A percentile compares a stretch with the other conserved stretches of the same genome.
Evolutionary conservation across 2,113 vertebrate species (phyloP).

Genomic region (Chionis minor): DNA sequence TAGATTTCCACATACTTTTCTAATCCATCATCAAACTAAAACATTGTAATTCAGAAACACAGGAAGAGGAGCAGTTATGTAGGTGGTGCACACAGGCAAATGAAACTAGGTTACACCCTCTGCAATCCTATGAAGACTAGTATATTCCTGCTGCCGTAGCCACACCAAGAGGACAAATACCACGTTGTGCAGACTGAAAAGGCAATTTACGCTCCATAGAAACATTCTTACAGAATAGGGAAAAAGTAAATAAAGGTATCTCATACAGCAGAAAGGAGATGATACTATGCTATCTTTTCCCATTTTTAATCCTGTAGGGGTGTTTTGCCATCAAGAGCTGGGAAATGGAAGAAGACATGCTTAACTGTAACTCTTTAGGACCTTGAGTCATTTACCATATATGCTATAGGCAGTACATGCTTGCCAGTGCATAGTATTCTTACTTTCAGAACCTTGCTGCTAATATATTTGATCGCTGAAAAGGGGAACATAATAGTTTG

Average conservation of each 20-base stretch:
- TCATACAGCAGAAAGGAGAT: not conserved
- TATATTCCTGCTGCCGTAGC: not conserved
- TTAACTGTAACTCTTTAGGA: not conserved
- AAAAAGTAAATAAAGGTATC: not conserved
- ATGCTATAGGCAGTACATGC: not conserved
- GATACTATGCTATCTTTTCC: not conserved
- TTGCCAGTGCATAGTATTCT: not conserved
- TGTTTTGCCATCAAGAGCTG: not conserved
- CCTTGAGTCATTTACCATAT: not conserved
- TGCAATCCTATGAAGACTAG: not conserved
- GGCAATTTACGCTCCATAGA: not conserved
- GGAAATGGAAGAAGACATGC: not conserved
- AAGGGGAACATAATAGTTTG: not conserved
- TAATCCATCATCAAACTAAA: not conserved
- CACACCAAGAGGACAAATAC: not conserved
- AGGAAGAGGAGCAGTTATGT: not conserved
- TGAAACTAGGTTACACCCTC: not conserved
- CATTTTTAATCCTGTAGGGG: not conserved
- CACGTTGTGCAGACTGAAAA: not conserved
- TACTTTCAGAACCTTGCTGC: not conserved
- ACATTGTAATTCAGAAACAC: not conserved
- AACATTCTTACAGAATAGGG: not conserved
- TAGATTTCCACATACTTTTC: not conserved
- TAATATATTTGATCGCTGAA: not conserved
- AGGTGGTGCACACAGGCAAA: not conserved